phyloP scores from a whole-genome alignment of 2,797 vertebrate species.

The Sebastes taczanowskii region DNA sequence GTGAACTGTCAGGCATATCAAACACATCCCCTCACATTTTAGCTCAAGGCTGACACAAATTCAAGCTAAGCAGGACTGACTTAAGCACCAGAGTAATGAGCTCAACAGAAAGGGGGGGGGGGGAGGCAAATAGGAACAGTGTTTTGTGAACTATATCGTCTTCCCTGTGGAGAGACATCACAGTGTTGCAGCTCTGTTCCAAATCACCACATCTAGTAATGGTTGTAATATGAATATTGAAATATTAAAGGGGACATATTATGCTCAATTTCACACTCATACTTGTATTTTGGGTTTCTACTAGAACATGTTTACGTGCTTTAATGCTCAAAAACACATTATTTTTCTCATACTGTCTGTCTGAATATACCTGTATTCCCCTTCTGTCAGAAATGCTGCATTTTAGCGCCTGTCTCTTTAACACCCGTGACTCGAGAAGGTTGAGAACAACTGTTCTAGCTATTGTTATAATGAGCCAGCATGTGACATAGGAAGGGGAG shows the following conservation, averaged over 20 bases:
- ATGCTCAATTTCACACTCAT: neutral
- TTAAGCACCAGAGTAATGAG: slow-evolving; percentile 32
- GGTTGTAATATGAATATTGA: neutral
- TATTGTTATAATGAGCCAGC: neutral
- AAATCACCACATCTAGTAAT: neutral
- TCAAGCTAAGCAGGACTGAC: slow-evolving; percentile 29
- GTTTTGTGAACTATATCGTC: slow-evolving; percentile 18
- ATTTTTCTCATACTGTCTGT: neutral
- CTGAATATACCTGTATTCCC: neutral
- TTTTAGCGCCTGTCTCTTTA: neutral
- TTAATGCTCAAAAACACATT: neutral
- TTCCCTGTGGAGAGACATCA: slow-evolving; percentile 19
- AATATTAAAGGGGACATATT: neutral
- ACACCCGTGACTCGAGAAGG: neutral
- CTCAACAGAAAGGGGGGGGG: slow-evolving; percentile 17
- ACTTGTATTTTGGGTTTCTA: neutral
- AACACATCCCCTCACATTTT: slow-evolving; percentile 32
- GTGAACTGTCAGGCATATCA: slow-evolving; percentile 24
- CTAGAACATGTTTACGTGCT: neutral
- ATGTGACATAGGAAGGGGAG: neutral
- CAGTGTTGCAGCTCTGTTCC: neutral
- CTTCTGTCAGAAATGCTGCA: neutral
- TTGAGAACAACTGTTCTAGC: neutral
- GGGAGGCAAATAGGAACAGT: slow-evolving; percentile 8
- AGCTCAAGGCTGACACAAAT: slow-evolving; percentile 32